Percentiles rank a stretch among this genome's conserved stretches.
phyloP scores from a whole-genome alignment of 2,113 vertebrate species.

The Malurus cyaneus region DNA sequence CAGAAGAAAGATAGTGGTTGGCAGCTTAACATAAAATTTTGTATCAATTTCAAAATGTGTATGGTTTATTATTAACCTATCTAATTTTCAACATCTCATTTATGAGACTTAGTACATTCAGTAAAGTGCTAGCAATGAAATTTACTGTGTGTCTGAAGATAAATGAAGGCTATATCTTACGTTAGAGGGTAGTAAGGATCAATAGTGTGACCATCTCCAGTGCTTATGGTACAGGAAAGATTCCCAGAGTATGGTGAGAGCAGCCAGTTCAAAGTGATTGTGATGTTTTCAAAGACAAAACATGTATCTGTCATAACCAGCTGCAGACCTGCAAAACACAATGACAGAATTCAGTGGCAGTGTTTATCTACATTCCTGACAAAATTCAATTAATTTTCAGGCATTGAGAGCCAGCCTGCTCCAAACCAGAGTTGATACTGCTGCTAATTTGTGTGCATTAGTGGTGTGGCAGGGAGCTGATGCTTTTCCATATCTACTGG shows the following conservation, averaged over 20 bases:
- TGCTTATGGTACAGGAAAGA: conserved; percentile 85
- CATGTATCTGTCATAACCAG: conserved; percentile 74
- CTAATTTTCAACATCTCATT: background rate
- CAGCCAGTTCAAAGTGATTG: conserved; percentile 85
- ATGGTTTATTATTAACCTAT: background rate
- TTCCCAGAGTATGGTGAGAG: conserved; percentile 89
- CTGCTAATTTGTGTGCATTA: background rate
- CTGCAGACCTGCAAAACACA: conserved; percentile 79
- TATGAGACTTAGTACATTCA: background rate
- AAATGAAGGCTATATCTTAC: conserved; percentile 68
- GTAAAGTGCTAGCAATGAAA: background rate
- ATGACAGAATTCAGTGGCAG: background rate
- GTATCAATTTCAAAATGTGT: background rate
- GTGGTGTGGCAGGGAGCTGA: background rate
- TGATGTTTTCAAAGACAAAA: conserved; percentile 82
- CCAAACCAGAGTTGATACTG: background rate
- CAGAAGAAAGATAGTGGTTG: background rate
- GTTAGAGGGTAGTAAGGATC: conserved; percentile 85
- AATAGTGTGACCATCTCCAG: conserved; percentile 85
- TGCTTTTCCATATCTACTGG: background rate
- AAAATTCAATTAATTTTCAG: background rate
- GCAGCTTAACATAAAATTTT: background rate
- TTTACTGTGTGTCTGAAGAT: background rate
- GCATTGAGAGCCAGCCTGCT: background rate
- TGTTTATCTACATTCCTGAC: background rate